Evolutionary conservation across 2,113 vertebrate genomes (phyloP), one percentile per base, ranked within the genome.

Genomic region (Clarias magur): DNA sequence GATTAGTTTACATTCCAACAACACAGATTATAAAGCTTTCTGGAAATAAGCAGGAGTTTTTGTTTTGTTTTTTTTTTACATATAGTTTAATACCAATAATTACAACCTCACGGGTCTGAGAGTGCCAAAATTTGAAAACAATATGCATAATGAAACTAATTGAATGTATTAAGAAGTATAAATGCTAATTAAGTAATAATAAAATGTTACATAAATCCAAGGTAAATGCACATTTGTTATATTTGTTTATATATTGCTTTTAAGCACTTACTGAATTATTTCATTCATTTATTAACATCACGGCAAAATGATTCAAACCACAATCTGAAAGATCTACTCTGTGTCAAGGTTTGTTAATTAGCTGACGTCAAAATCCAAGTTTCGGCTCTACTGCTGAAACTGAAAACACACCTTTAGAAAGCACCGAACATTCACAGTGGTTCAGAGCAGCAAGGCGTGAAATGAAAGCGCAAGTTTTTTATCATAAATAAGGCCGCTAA

Each of bases 1-100:
- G 68, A 63, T 73, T 63, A 48, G 67, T 42, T 48, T n/a, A 75
- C 79, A 70, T 86, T 86, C 76, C 34, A 34, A 63, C 30, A 15
- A 54, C 48, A 78, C 17, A 21, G 19, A 48, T 65, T 21, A 65
- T 54, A 7, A 65, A 56, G 12, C 38, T 23, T 78, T 67, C 38
- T 27, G 17, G 1, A 42, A 59, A 67, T 21, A 72, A 53, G 3
- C 73, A 54, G 42, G 38, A 15, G 1, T 23, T 73, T 13, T 4
- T 70, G 23, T 42, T 11, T 48, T 59, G 1, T 59, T 48, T 12
- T 12, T 23, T 5, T 5, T 3, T 11, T 11, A 73, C 27, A 30
- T 15, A 78, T 34, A 79, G 15, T n/a, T 57, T 38, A 81, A 12
- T 1, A 17, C n/a, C 57, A 57, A 34, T 4, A 1, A 21, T 11